Percentiles rank a stretch among this genome's conserved stretches.
These are phyloP conservation scores for Vireo altiloquus DNA, from an alignment of 2,113 vertebrate species.

Conservation along the genomic window DNA sequence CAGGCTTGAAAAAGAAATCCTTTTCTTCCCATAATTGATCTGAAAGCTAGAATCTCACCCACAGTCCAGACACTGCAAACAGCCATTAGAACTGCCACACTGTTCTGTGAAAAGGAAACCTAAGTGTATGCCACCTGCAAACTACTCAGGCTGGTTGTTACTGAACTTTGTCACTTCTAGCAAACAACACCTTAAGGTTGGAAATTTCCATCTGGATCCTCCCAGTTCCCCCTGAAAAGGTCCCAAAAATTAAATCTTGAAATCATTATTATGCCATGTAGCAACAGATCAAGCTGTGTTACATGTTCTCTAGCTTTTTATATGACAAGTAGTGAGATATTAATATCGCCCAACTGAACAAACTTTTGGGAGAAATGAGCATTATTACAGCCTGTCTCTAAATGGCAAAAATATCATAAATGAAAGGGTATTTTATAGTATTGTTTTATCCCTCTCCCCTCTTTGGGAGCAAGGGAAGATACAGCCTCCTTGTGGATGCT, in stretches of 20 bases:
- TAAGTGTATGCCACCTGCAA: not conserved
- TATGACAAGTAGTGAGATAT: not conserved
- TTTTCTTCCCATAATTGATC: not conserved
- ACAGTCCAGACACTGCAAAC: not conserved
- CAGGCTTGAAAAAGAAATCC: not conserved
- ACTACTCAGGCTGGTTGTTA: not conserved
- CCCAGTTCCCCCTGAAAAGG: not conserved
- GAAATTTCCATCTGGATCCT: not conserved
- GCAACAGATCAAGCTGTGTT: not conserved
- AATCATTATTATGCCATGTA: not conserved
- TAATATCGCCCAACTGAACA: not conserved
- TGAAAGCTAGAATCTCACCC: not conserved
- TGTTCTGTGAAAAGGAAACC: not conserved
- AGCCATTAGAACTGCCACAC: not conserved
- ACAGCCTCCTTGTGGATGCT: not conserved
- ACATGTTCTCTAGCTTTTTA: not conserved
- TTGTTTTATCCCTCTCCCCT: not conserved
- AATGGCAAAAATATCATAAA: not conserved
- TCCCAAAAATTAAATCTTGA: not conserved
- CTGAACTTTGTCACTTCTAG: not conserved
- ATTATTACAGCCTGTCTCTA: not conserved
- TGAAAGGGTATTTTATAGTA: not conserved
- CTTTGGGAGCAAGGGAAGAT: not conserved
- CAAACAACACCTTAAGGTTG: not conserved
- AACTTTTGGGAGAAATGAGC: not conserved